Base-by-base conservation (phyloP, 1,140 invertebrate genomes). In the Pissodes strobi region DNA sequence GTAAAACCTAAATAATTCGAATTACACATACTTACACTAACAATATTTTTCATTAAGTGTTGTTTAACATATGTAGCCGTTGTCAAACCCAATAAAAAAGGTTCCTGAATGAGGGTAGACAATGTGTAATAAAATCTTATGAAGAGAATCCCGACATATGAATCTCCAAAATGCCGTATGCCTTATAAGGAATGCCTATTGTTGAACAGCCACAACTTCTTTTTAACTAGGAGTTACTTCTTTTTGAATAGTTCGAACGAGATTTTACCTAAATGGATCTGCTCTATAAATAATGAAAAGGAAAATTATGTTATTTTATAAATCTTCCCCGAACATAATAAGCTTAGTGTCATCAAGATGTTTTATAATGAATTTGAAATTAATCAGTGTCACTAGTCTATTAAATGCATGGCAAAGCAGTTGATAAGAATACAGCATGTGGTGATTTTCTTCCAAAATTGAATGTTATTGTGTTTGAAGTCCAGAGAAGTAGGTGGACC, bases 61-160 rank as follows among this genome's bases (percentile, higher is more conserved):
- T 55, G 51, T 64, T 56, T 13, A 41, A 55, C 49, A 55, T 41
- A 15, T 64, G 61, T 64, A 55, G 39, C 9, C 37, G 51, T 53
- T 62, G 59, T 62, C 21, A 53, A 53, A 55, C 23, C 21, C 34
- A 34, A 60, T 62, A 62, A 62, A 62, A 37, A 55, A 48, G 61
- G 19, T 46, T 27, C 41, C 51, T n/a, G 17, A 64, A 64, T n/a
- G 39, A 21, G 43, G 58, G 61, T 56, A 64, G 39, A 56, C 51
- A 56, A 64, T 56, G 30, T 64, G 51, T 55, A 64, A 64, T 64
- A 64, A 64, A 64, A 64, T 43, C 59, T 62, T 62, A 62, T 46
- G 48, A 62, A 62, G 49, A 53, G 21, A 62, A 48, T 30, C 52
- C 59, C 59, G 49, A 62, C 59, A 62, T 43, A 6, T 61, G 27